phyloP scores from a whole-genome alignment of 2,888 invertebrate species.

The Campoletis raptor region DNA sequence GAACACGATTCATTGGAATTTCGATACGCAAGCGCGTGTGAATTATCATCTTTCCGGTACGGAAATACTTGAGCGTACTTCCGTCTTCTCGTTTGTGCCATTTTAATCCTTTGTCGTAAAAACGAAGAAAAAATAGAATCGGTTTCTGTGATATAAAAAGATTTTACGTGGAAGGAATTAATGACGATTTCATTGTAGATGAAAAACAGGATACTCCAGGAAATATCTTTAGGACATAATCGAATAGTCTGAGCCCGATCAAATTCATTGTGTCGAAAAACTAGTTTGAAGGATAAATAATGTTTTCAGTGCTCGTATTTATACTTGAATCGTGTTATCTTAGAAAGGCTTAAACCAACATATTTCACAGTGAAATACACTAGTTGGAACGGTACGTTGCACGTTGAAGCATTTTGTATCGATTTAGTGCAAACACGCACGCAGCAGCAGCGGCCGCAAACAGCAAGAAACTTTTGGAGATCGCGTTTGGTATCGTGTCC shows the following conservation, averaged over 20 bases:
- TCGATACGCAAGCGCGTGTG: conserved; percentile 26
- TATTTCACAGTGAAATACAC: background rate
- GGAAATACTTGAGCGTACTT: background rate
- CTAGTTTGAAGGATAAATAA: background rate
- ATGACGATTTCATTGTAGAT: background rate
- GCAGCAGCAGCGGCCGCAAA: conserved; percentile 18
- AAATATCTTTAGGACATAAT: background rate
- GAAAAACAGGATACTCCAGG: background rate
- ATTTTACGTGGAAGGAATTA: background rate
- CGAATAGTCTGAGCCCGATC: background rate
- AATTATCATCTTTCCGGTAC: conserved; percentile 5
- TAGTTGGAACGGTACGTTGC: background rate
- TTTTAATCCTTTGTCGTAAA: background rate
- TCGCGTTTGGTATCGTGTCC: conserved; percentile 27
- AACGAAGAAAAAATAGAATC: background rate
- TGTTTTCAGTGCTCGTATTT: background rate
- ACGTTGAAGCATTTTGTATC: conserved; percentile 22
- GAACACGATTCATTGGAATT: conserved; percentile 25
- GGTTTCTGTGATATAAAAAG: background rate
- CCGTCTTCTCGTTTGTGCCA: background rate
- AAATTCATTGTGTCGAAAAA: background rate
- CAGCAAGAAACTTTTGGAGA: conserved; percentile 50
- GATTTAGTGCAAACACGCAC: conserved; percentile 31
- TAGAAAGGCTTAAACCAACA: background rate
- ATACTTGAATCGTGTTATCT: background rate